Conservation (phyloP, 1,140 invertebrate species). For the Sesamia nonagrioides region DNA sequence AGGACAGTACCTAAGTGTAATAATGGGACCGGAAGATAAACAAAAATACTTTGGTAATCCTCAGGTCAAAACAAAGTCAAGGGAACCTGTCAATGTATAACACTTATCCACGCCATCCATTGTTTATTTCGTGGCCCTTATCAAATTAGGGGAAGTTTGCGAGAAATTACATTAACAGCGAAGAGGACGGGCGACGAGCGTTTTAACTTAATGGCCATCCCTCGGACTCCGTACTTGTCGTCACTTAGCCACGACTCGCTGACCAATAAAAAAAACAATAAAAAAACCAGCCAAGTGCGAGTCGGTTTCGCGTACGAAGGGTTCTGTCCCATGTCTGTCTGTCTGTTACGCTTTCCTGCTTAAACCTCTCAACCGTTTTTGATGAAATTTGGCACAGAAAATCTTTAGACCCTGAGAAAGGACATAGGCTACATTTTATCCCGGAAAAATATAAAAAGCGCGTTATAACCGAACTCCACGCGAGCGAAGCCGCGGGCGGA, state of each 20-base stretch:
- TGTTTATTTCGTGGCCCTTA: conserved; percentile 64
- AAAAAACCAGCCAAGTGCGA: too few species aligned
- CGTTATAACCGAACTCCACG: too few species aligned
- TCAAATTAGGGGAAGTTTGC: conserved; percentile 67
- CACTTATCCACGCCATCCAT: conserved; percentile 54
- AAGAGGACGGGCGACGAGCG: conserved; percentile 58
- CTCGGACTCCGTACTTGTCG: conserved; percentile 52
- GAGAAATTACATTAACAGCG: conserved; percentile 69
- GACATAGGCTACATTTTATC: too few species aligned
- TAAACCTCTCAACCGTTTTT: too few species aligned
- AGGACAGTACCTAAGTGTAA: background rate
- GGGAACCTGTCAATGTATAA: conserved; percentile 43
- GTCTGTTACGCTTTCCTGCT: too few species aligned
- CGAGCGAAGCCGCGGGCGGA: too few species aligned
- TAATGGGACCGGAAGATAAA: conserved; percentile 9
- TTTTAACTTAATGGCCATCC: conserved; percentile 67
- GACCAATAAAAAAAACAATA: conserved; percentile 55
- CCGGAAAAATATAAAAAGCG: too few species aligned
- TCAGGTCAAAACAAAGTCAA: conserved; percentile 38
- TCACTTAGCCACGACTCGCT: conserved; percentile 55
- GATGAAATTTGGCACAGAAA: too few species aligned
- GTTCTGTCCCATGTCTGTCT: too few species aligned
- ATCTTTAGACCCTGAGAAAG: too few species aligned
- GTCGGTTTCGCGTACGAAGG: too few species aligned
- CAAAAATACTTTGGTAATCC: conserved; percentile 27